Conservation (phyloP, 2,888 invertebrate species). For the Cheilosia variabilis region DNA sequence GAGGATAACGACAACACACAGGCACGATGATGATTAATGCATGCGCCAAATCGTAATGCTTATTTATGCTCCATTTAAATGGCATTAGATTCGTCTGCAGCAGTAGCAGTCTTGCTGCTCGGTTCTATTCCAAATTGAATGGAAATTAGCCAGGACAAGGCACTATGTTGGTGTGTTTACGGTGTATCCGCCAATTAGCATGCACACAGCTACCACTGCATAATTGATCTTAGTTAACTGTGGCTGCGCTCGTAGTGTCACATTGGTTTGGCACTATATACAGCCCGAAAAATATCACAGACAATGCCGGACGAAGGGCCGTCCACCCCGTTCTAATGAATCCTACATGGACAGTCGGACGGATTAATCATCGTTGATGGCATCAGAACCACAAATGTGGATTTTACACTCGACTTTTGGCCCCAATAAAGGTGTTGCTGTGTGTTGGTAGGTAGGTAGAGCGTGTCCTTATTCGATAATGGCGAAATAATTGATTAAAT, state of each 20-base stretch:
- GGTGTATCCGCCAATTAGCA: conserved; percentile 62
- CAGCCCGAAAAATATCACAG: conserved; percentile 5
- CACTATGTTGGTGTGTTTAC: conserved; percentile 1
- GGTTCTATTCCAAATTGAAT: conserved; percentile 57
- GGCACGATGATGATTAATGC: conserved; percentile 59
- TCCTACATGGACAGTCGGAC: conserved; percentile 36
- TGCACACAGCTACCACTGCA: conserved; percentile 58
- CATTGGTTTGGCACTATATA: conserved; percentile 48
- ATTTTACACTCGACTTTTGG: conserved; percentile 64
- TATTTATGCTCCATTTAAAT: conserved; percentile 72
- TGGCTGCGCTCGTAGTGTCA: conserved; percentile 60
- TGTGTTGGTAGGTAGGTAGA: conserved; percentile 1
- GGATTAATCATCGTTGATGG: conserved; percentile 65
- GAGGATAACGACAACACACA: not conserved
- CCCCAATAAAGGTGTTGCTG: conserved; percentile 30
- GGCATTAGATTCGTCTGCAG: conserved; percentile 58
- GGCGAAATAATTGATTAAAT: conserved; percentile 72
- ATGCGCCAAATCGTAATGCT: conserved; percentile 68
- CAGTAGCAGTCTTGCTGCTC: conserved; percentile 7
- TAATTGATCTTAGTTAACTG: conserved; percentile 74
- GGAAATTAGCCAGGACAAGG: conserved; percentile 56
- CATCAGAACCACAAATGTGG: conserved; percentile 49
- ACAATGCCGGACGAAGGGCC: conserved; percentile 17
- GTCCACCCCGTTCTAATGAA: conserved; percentile 22
- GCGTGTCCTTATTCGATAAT: conserved; percentile 63